These are phyloP conservation scores for Linnaemya tessellans DNA, from an alignment of 2,888 invertebrate genomes.

Conservation along the genomic window DNA sequence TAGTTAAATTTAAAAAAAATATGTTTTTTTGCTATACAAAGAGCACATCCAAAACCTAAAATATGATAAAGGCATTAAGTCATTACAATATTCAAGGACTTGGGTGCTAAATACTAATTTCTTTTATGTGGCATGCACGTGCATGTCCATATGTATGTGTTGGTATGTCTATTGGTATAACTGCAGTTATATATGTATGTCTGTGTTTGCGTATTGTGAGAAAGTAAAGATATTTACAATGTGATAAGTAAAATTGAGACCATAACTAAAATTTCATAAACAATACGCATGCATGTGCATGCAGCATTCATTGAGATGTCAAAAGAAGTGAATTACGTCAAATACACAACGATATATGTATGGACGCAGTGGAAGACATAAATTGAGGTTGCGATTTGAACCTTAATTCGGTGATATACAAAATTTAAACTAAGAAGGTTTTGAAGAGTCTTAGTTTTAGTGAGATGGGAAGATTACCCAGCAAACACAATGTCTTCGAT, in stretches of 20 bases:
- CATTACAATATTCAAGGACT: slow-evolving; percentile 55
- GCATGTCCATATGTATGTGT: background rate
- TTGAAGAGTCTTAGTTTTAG: too few relatives aligned
- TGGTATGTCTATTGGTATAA: background rate
- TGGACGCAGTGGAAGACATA: background rate
- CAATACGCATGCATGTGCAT: slow-evolving; percentile 54
- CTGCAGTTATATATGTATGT: background rate
- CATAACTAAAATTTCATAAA: slow-evolving; percentile 64
- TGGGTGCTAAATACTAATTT: slow-evolving; percentile 16
- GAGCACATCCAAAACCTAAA: background rate
- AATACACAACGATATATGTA: background rate
- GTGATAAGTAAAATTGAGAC: slow-evolving; percentile 64
- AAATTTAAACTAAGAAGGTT: too few relatives aligned
- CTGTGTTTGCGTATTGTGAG: background rate
- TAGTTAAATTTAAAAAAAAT: background rate
- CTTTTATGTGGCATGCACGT: slow-evolving; percentile 4
- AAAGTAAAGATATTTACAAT: slow-evolving; percentile 56
- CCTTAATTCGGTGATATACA: too few relatives aligned
- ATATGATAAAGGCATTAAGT: slow-evolving; percentile 39
- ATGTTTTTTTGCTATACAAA: background rate
- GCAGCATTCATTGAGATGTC: slow-evolving; percentile 44
- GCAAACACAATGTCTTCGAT: too few relatives aligned
- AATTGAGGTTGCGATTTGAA: background rate
- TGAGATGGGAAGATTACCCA: too few relatives aligned
- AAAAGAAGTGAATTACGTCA: slow-evolving; percentile 48